Conservation (phyloP, 1,140 invertebrate species). For the Oscheius sp. region DNA sequence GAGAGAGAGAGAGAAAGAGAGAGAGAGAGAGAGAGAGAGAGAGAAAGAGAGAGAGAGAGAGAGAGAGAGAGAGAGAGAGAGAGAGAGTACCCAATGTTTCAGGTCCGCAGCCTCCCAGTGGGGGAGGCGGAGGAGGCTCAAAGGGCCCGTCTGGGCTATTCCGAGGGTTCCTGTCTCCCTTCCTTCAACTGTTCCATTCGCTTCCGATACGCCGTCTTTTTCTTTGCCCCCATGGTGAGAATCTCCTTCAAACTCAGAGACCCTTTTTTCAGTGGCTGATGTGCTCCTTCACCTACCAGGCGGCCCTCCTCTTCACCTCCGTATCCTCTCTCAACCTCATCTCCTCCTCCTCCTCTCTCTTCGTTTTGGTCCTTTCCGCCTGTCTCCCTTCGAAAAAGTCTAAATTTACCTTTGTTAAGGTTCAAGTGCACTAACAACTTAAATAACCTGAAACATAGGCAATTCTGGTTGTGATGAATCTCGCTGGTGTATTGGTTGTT, state of each 20-base stretch:
- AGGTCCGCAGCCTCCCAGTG: constrained; percentile 18
- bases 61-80: neutral
- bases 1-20: neutral
- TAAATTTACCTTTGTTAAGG: constrained; percentile 22
- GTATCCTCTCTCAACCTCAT: constrained; percentile 38
- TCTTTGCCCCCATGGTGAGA: constrained; percentile 30
- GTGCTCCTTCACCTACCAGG: constrained; percentile 41
- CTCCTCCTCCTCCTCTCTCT: constrained; percentile 34
- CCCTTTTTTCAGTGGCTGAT: constrained; percentile 37
- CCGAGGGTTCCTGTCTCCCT: neutral
- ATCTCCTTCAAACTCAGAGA: neutral
- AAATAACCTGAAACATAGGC: neutral
- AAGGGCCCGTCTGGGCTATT: constrained; percentile 14
- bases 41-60: neutral
- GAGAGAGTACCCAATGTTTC: neutral
- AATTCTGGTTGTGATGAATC: constrained; percentile 29
- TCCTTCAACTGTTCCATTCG: constrained; percentile 9
- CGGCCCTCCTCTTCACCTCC: constrained; percentile 34
- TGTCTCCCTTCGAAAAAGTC: constrained; percentile 26
- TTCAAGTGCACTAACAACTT: no score
- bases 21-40: neutral
- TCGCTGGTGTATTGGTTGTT: constrained; percentile 31
- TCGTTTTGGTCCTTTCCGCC: constrained; percentile 32
- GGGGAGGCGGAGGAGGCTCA: constrained; percentile 18
- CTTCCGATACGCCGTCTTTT: constrained; percentile 26